phyloP scores from a whole-genome alignment of 2,888 invertebrate species.

The Eupsilia transversa region DNA sequence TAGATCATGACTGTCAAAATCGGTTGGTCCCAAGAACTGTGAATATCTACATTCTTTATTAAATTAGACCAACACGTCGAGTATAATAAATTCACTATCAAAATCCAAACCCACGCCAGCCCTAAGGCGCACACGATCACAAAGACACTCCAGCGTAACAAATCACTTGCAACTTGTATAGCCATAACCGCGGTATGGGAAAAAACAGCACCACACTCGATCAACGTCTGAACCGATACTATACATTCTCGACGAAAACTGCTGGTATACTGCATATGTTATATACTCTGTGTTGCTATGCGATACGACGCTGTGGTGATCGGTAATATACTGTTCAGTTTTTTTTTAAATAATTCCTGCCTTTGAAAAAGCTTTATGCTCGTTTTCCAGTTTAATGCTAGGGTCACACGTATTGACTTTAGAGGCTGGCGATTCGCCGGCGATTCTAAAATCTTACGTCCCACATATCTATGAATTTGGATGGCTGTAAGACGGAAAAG shows the following conservation, averaged over 20 bases:
- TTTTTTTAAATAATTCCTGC: conserved; percentile 17
- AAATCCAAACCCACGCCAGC: conserved; percentile 37
- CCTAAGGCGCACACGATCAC: conserved; percentile 58
- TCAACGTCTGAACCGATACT: conserved; percentile 67
- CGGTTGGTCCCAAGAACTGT: no score
- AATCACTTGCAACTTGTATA: conserved; percentile 66
- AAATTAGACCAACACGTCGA: neutral
- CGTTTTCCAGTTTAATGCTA: neutral
- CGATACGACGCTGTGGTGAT: conserved; percentile 5
- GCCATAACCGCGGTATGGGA: conserved; percentile 68
- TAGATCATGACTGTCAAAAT: neutral
- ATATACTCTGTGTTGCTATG: conserved; percentile 51
- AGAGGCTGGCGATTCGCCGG: neutral
- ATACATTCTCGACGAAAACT: conserved; percentile 73
- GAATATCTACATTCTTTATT: neutral
- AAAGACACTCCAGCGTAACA: conserved; percentile 66
- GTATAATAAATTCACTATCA: conserved; percentile 3
- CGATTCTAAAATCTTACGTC: neutral
- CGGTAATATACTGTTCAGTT: conserved; percentile 17
- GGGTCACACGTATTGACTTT: neutral
- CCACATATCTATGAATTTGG: no score
- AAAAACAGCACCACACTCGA: conserved; percentile 66
- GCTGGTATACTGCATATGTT: conserved; percentile 56
- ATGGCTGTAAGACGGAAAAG: neutral
- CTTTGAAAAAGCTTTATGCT: neutral